Evolutionary conservation across 2,797 vertebrate species (phyloP), one percentile per base, ranked within the genome.

Genomic region (Anniella stebbinsi): DNA sequence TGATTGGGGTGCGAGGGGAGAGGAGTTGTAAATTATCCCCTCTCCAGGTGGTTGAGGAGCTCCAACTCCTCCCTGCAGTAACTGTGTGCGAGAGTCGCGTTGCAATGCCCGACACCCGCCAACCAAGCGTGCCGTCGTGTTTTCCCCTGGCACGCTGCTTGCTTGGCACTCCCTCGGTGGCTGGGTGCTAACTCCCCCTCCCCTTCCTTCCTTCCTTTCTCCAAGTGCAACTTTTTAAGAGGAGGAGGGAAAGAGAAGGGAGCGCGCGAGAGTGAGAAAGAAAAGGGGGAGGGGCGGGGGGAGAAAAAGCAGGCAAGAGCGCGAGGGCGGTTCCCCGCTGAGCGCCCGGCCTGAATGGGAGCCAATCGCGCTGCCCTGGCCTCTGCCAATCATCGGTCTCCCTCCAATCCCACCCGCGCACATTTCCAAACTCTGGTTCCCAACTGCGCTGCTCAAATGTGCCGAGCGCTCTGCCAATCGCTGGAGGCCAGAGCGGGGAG

Each of bases 321-420:
- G 97, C 98, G 97, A 98, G 98, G 98, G 98, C 98, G 98, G 98
- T 97, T 98, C 97, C 98, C 98, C 94, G 98, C 98, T 98, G 98
- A 94, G 98, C 98, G 95, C 94, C 96, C 98, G 98, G 97, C 98
- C 98, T 98, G 98, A 99, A 99, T 97, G 98, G 96, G 98, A 99
- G 98, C 99, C 98, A 99, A 99, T 99, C 97, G 97, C 98, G 97
- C 97, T 97, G 98, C 97, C 97, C 97, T 96, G 96, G 97, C 98
- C 98, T 97, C 99, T 99, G 99, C 98, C 99, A 99, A 99, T 99
- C 99, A 99, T 96, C 97, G 94, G 96, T 97, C 97, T 98, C 98
- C 97, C 98, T 98, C 99, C 99, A 99, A 99, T 99, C 98, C 98
- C 98, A 98, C 97, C 98, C 97, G 98, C 97, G 98, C 98, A 77